These are phyloP conservation scores for Heliothis virescens DNA, from an alignment of 1,140 invertebrate genomes.

Conservation along the genomic window DNA sequence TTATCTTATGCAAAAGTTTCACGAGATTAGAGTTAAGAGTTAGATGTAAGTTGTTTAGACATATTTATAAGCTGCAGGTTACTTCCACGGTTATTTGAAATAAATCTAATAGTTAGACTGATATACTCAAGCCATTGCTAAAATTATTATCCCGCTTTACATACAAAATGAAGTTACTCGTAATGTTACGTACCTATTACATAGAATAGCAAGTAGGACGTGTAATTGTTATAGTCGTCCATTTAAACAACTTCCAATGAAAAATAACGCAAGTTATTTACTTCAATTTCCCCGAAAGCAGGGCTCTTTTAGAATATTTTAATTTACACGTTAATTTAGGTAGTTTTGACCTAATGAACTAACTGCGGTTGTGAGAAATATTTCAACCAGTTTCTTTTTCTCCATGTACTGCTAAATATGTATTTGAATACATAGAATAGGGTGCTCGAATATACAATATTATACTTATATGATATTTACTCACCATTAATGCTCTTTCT, in stretches of 20 bases:
- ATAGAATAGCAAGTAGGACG: constrained; percentile 56
- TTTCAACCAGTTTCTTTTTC: constrained; percentile 50
- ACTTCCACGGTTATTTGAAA: constrained; percentile 50
- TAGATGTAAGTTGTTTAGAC: constrained; percentile 70
- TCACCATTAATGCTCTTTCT: constrained; percentile 58
- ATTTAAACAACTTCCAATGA: constrained; percentile 52
- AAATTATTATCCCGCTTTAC: constrained; percentile 62
- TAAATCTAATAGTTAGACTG: constrained; percentile 62
- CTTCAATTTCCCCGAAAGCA: constrained; percentile 4
- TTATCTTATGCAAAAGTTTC: constrained; percentile 88
- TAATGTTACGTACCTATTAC: constrained; percentile 19
- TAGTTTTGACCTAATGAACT: constrained; percentile 32
- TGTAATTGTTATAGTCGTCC: constrained; percentile 59
- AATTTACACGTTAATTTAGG: constrained; percentile 13
- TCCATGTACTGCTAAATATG: constrained; percentile 43
- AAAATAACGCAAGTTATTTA: constrained; percentile 12
- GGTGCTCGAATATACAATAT: constrained; percentile 56
- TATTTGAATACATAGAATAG: constrained; percentile 53
- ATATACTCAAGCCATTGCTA: constrained; percentile 59
- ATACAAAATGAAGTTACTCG: constrained; percentile 29
- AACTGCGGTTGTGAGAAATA: constrained; percentile 61
- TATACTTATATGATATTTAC: constrained; percentile 56
- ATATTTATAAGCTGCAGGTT: constrained; percentile 42
- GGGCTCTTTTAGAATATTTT: constrained; percentile 9
- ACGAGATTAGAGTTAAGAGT: constrained; percentile 88